Base-by-base conservation (phyloP, 2,797 vertebrate species). In the Sebastes cheni region DNA sequence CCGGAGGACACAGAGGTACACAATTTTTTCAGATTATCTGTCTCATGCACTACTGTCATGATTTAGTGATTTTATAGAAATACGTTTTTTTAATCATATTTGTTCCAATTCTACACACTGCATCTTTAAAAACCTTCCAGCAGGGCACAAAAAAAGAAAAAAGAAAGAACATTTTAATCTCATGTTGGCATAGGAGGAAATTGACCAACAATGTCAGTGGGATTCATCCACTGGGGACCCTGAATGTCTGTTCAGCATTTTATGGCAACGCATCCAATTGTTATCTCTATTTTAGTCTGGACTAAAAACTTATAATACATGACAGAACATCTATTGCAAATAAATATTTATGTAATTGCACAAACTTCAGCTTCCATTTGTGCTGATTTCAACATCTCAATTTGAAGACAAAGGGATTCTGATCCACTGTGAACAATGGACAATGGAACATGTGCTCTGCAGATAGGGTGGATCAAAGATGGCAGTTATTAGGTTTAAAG, bases 401-500 rank as follows among this genome's bases (percentile, higher is more conserved):
- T 79, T 76, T 85, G 4, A 22, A 87, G 73, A 75, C n/a, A 70
- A 81, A 75, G 60, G n/a, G 55, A 64, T 54, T 74, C n/a, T 16
- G 64, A 71, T 77, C 13, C 22, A 56, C 65, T 72, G 59, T 23
- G 81, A 82, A 80, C 67, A 86, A 82, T 34, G 70, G 70, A 81
- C 61, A 79, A 20, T 20, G 11, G 67, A 69, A 82, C 88, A 91
- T 87, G 77, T 92, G 89, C 55, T 79, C 29, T 75, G 66, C 89
- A 92, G 90, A 87, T 80, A 23, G 79, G 66, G 87, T n/a, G 72
- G 91, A 91, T 92, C 90, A 92, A 93, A 93, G 90, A 81, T 70
- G 60, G 59, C 64, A 67, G 69, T 54, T 67, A 71, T 80, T 69
- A 5, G 59, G 56, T 72, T 71, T 56, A 80, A 85, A 73, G 42